These are phyloP conservation scores for Eptatretus burgeri DNA, from an alignment of 2,113 vertebrate genomes.

Conservation along the genomic window DNA sequence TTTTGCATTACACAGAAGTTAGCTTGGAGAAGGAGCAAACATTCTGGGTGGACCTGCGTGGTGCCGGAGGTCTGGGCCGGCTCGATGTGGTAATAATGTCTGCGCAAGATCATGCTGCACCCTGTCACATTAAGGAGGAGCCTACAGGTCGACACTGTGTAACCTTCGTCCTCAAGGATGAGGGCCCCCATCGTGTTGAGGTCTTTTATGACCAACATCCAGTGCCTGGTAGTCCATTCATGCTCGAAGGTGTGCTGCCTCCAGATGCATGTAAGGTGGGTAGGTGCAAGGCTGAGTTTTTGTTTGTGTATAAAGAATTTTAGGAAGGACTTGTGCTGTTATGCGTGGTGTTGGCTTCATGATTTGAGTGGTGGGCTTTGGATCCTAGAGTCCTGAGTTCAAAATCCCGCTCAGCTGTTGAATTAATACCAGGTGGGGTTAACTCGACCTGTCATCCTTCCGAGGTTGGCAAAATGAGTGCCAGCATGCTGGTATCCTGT, in stretches of 20 bases:
- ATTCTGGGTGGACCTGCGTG: constrained; percentile 47
- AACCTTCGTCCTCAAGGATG: constrained; percentile 43
- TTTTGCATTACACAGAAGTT: constrained; percentile 22
- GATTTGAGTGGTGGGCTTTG: too few species aligned
- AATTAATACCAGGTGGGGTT: too few species aligned
- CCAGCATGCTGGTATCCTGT: too few species aligned
- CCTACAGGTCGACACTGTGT: constrained; percentile 36
- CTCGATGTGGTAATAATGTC: constrained; percentile 36
- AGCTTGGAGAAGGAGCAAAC: constrained; percentile 55
- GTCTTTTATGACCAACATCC: constrained; percentile 42
- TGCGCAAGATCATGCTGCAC: constrained; percentile 27
- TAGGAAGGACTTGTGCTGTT: too few species aligned
- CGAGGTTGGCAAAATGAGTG: too few species aligned
- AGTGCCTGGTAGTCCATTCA: constrained; percentile 48
- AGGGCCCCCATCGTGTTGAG: constrained; percentile 47
- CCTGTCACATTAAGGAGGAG: constrained; percentile 48
- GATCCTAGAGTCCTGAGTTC: too few species aligned
- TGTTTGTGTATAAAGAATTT: too few species aligned
- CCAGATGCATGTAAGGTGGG: constrained; percentile 48
- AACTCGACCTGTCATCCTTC: too few species aligned
- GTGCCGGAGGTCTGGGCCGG: constrained; percentile 59
- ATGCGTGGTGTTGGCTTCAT: too few species aligned
- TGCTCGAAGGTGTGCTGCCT: constrained; percentile 30
- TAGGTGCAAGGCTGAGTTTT: too few species aligned
- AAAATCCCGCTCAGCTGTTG: too few species aligned